Conservation (phyloP, 2,797 vertebrate species). For the Corythornis leucogaster region DNA sequence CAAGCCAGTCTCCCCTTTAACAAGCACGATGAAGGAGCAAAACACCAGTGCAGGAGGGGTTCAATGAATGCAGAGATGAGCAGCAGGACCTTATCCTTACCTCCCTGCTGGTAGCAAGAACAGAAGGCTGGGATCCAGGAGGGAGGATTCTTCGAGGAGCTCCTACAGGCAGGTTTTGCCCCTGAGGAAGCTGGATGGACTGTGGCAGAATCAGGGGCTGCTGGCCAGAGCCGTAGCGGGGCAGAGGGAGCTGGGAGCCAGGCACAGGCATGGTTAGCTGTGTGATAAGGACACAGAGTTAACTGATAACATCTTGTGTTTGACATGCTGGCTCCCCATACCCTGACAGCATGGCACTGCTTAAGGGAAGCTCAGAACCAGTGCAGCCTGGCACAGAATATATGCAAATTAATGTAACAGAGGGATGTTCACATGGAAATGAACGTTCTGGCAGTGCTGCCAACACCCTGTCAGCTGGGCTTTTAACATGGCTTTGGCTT, state of each 20-base stretch:
- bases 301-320: neutral
- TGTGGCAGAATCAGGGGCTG: conserved; percentile 96
- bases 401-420: neutral
- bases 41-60: neutral
- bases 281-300: conserved; percentile 19
- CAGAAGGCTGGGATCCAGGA: conserved; percentile 89
- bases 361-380: neutral
- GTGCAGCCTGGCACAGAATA: neutral
- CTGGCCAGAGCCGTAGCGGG: conserved; percentile 94
- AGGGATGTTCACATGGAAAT: neutral
- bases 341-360: neutral
- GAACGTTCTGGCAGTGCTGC: neutral
- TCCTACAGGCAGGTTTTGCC: conserved; percentile 93
- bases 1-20: conserved; percentile 7
- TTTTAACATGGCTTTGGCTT: neutral
- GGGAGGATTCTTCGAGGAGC: conserved; percentile 92
- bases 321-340: neutral
- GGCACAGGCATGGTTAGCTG: conserved; percentile 97
- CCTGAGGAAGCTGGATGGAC: conserved; percentile 97
- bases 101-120: conserved; percentile 91
- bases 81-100: conserved; percentile 71
- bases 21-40: neutral
- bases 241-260: conserved; percentile 89
- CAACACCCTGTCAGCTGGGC: neutral
- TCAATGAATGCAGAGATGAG: neutral